phyloP scores from a whole-genome alignment of 1,140 invertebrate genomes.

The Belonocnema kinseyi region DNA sequence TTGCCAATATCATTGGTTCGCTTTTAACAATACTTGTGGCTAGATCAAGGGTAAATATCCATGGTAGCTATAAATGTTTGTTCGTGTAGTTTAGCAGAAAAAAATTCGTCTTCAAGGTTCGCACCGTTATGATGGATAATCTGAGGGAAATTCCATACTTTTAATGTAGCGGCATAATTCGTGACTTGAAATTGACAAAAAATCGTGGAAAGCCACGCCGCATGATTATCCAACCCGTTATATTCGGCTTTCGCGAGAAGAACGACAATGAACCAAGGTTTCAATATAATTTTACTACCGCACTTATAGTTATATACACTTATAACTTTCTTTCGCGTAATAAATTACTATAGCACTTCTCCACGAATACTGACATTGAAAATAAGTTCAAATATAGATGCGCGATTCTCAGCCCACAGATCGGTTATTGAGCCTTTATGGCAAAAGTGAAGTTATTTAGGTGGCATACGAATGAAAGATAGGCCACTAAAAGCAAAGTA shows the following conservation, averaged over 20 bases:
- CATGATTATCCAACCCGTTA: conserved; percentile 9
- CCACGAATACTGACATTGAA: not conserved
- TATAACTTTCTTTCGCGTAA: not conserved
- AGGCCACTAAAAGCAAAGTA: no score
- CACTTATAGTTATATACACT: not conserved
- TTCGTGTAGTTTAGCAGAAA: not conserved
- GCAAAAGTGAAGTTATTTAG: no score
- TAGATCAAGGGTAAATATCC: no score
- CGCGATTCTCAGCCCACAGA: no score
- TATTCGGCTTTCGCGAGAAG: conserved; percentile 10
- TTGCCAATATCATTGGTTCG: no score
- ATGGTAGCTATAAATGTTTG: no score
- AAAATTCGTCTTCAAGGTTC: not conserved
- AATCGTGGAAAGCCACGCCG: conserved; percentile 5
- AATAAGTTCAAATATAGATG: no score
- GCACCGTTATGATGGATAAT: not conserved
- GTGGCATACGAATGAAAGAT: no score
- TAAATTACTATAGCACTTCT: not conserved
- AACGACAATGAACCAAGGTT: not conserved
- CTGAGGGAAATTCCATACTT: not conserved
- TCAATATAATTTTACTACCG: conserved; percentile 17
- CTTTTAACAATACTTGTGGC: no score
- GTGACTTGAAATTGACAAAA: conserved; percentile 7
- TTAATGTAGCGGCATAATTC: not conserved
- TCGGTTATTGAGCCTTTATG: no score